Evolutionary conservation across 2,888 invertebrate genomes (phyloP).

Genomic region (Panopea generosa): DNA sequence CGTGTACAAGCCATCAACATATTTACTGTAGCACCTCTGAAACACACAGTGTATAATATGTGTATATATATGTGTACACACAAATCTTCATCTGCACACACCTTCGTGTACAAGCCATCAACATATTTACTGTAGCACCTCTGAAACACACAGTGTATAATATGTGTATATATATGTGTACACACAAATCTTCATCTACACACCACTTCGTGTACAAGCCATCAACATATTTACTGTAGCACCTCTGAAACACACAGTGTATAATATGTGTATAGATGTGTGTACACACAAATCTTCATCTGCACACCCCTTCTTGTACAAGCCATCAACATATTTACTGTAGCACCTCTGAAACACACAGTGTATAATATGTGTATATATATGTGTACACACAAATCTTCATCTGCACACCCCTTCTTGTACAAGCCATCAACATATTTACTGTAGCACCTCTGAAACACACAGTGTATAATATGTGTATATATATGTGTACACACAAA

Average conservation of each 20-base stretch:
- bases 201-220: conserved; percentile 46
- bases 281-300: conserved; percentile 27
- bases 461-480: conserved; percentile 33
- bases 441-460: conserved; percentile 51
- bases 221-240: conserved; percentile 34
- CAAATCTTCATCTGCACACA: conserved; percentile 30
- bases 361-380: too few species aligned
- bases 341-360: conserved; percentile 47
- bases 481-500: conserved; percentile 30
- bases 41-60: too few species aligned
- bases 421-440: conserved; percentile 23
- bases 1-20: too few species aligned
- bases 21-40: too few species aligned
- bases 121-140: conserved; percentile 43
- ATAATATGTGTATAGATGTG: too few species aligned
- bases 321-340: conserved; percentile 29
- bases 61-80: too few species aligned
- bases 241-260: conserved; percentile 46
- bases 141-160: conserved; percentile 13
- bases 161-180: too few species aligned
- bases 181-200: conserved; percentile 27
- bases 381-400: conserved; percentile 36
- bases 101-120: conserved; percentile 35
- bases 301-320: conserved; percentile 47
- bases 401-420: conserved; percentile 45